A percentile compares a stretch with the other conserved stretches of the same genome.
Evolutionary conservation across 2,113 vertebrate species (phyloP).

Genomic region (Nanorana parkeri): DNA sequence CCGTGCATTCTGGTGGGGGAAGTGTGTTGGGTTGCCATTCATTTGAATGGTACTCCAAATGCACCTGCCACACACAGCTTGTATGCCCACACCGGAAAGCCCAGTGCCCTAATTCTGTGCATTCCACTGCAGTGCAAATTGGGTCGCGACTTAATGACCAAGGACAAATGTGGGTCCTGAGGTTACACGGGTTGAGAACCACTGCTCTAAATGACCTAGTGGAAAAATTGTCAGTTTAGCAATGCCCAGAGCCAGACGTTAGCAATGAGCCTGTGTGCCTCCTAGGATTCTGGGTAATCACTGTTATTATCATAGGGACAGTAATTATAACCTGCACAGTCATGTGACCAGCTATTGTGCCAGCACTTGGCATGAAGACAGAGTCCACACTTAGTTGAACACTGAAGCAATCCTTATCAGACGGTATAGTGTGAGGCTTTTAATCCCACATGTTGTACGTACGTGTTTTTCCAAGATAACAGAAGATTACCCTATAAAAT

Average conservation of each 20-base stretch:
- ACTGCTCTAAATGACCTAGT: no score
- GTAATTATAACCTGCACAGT: background rate
- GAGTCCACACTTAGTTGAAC: background rate
- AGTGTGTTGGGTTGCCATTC: no score
- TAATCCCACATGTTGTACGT: slow-evolving; percentile 55
- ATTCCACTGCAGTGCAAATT: no score
- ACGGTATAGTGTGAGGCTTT: slow-evolving; percentile 36
- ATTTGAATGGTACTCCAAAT: no score
- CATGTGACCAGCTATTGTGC: background rate
- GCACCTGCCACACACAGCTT: no score
- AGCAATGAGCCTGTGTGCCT: background rate
- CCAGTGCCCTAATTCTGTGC: no score
- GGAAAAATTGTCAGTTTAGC: no score
- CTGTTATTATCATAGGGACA: background rate
- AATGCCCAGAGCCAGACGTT: background rate
- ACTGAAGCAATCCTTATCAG: slow-evolving; percentile 1
- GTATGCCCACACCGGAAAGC: no score
- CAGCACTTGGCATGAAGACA: slow-evolving; percentile 28
- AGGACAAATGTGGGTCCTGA: no score
- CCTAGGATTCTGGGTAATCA: slow-evolving; percentile 8
- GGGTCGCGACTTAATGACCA: no score
- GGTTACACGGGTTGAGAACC: no score
- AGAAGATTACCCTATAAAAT: slow-evolving; percentile 47
- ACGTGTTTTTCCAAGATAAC: slow-evolving; percentile 51
- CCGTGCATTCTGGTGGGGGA: no score